These are phyloP conservation scores for Alauda arvensis DNA, from an alignment of 2,797 vertebrate species.

Conservation along the genomic window DNA sequence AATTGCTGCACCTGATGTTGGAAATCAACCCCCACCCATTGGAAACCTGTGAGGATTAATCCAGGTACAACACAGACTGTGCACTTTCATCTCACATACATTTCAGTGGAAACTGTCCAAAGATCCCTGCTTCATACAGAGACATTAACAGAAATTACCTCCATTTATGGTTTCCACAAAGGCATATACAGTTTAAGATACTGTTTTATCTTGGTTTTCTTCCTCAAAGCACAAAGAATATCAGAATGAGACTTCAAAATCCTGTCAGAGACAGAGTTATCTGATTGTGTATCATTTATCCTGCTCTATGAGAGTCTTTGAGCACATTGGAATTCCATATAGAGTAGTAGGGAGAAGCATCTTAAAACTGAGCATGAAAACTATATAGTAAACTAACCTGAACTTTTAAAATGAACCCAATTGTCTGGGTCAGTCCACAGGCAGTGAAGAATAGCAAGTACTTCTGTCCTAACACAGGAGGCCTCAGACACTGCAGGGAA, in stretches of 20 bases:
- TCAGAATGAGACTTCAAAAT: neutral
- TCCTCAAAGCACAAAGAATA: slow-evolving; percentile 5
- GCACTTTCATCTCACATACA: neutral
- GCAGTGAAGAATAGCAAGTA: neutral
- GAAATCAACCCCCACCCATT: neutral
- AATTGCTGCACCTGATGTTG: neutral
- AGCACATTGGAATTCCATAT: neutral
- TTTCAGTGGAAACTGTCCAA: neutral
- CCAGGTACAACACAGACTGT: neutral
- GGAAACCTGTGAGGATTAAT: neutral
- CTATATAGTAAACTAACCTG: neutral
- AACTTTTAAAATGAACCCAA: neutral
- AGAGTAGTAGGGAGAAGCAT: neutral
- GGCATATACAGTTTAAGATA: neutral
- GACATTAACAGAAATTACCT: neutral
- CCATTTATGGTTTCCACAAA: neutral
- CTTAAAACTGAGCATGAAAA: neutral
- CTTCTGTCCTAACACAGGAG: neutral
- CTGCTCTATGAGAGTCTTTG: neutral
- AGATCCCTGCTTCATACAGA: neutral
- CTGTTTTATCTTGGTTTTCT: neutral
- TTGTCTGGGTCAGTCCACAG: neutral
- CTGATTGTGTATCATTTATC: neutral
- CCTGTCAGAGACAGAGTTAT: neutral
- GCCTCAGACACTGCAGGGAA: neutral